A percentile compares a stretch with the other conserved stretches of the same genome.
Evolutionary conservation across 30 jellyfish, hydroid and myxozoan species (phyloP).

Genomic region (Mastigias papua): DNA sequence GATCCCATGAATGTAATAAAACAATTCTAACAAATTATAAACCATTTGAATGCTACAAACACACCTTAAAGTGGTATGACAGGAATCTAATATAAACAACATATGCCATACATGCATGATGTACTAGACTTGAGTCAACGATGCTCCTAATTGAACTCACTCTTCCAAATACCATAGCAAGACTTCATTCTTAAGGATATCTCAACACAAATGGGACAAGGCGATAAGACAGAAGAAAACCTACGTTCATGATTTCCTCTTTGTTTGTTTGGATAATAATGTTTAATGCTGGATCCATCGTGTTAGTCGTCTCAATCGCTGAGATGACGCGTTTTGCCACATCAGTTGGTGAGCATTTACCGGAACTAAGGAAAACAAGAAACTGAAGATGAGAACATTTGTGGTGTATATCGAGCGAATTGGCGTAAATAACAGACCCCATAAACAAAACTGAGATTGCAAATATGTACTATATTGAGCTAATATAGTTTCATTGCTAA

Average conservation of each 20-base stretch:
- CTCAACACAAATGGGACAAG: background rate
- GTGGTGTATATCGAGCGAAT: background rate
- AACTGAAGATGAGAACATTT: background rate
- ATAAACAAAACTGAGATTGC: background rate
- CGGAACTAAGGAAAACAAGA: slow-evolving; percentile 52
- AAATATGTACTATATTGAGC: background rate
- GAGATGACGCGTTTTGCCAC: slow-evolving; percentile 83
- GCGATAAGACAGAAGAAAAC: background rate
- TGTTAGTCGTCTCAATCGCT: slow-evolving; percentile 72
- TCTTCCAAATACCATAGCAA: background rate
- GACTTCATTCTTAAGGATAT: background rate
- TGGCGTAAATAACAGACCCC: background rate
- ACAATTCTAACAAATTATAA: no score
- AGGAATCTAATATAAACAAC: no score
- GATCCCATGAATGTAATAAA: no score
- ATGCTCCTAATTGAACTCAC: no score
- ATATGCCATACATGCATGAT: no score
- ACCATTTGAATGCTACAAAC: no score
- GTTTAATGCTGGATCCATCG: slow-evolving; percentile 65
- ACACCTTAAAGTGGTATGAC: no score
- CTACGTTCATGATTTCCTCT: slow-evolving; percentile 78
- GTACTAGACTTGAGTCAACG: no score
- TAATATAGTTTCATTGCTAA: no score
- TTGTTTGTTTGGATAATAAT: slow-evolving; percentile 74
- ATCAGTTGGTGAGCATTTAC: slow-evolving; percentile 88